phyloP scores from a whole-genome alignment of 2,797 vertebrate genomes.

The Apogon hyalosoma region DNA sequence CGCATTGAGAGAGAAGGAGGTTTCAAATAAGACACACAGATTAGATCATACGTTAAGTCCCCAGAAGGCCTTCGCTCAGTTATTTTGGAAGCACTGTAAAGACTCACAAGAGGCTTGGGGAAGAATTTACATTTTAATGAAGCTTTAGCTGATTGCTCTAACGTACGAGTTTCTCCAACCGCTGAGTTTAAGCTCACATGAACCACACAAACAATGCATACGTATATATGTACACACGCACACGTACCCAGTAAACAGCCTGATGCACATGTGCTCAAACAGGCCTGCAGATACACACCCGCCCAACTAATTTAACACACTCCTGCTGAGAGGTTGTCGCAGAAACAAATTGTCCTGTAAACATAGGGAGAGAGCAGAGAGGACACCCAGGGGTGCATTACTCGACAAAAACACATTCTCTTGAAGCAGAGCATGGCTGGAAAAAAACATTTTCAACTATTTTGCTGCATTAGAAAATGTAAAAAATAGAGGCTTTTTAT shows the following conservation, averaged over 20 bases:
- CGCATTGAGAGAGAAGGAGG: slow-evolving; percentile 42
- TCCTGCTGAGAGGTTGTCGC: slow-evolving; percentile 65
- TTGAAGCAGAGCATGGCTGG: slow-evolving; percentile 18
- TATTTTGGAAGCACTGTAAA: slow-evolving; percentile 77
- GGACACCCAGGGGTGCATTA: slow-evolving; percentile 42
- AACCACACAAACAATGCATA: slow-evolving; percentile 33
- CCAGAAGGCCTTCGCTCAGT: slow-evolving; percentile 61
- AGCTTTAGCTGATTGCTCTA: slow-evolving; percentile 75
- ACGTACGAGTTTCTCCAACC: slow-evolving; percentile 52
- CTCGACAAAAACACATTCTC: slow-evolving; percentile 49
- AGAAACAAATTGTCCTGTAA: slow-evolving; percentile 69
- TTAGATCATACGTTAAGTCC: slow-evolving; percentile 76
- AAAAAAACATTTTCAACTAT: slow-evolving; percentile 22
- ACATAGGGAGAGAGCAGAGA: slow-evolving; percentile 50
- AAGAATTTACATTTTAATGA: slow-evolving; percentile 82
- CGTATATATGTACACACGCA: neutral
- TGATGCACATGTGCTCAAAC: slow-evolving; percentile 28
- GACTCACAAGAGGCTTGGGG: slow-evolving; percentile 64
- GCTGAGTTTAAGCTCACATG: slow-evolving; percentile 48
- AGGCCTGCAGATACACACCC: slow-evolving; percentile 39
- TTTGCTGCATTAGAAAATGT: slow-evolving; percentile 40
- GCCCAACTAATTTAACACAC: slow-evolving; percentile 53
- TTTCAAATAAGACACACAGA: slow-evolving; percentile 66
- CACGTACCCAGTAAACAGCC: slow-evolving; percentile 12
- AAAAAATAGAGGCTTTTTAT: slow-evolving; percentile 32